phyloP scores from a whole-genome alignment of 2,797 vertebrate species.

The Platalea minor region DNA sequence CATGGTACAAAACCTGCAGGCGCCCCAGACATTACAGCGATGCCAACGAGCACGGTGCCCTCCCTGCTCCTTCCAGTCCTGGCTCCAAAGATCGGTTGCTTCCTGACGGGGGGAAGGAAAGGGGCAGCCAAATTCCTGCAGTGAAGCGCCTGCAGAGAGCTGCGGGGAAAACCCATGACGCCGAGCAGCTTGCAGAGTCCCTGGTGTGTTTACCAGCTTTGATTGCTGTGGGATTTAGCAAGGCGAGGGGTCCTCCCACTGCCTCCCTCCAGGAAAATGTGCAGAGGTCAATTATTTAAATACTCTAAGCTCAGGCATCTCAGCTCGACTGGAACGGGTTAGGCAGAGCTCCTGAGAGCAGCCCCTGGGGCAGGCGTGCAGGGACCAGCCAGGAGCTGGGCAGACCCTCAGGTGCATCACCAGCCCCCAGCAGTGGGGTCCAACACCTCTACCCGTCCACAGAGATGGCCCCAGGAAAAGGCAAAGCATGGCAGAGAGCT shows the following conservation, averaged over 20 bases:
- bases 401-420: neutral
- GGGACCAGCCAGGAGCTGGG: neutral
- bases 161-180: neutral
- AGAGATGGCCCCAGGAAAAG: neutral
- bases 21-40: neutral
- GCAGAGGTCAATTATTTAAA: neutral
- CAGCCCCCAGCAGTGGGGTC: neutral
- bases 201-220: neutral
- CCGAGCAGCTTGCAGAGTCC: neutral
- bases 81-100: neutral
- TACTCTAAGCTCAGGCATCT: neutral
- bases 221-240: neutral
- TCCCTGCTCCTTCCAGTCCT: neutral
- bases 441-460: rapidly evolving
- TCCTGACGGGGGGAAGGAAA: neutral
- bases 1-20: neutral
- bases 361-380: neutral
- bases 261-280: neutral
- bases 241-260: rapidly evolving
- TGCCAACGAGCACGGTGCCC: neutral
- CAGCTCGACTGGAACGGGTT: neutral
- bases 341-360: neutral
- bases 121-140: neutral
- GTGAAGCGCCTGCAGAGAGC: neutral
- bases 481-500: neutral